phyloP scores from a whole-genome alignment of 1,140 invertebrate genomes.

The Solenopsis fugax region DNA sequence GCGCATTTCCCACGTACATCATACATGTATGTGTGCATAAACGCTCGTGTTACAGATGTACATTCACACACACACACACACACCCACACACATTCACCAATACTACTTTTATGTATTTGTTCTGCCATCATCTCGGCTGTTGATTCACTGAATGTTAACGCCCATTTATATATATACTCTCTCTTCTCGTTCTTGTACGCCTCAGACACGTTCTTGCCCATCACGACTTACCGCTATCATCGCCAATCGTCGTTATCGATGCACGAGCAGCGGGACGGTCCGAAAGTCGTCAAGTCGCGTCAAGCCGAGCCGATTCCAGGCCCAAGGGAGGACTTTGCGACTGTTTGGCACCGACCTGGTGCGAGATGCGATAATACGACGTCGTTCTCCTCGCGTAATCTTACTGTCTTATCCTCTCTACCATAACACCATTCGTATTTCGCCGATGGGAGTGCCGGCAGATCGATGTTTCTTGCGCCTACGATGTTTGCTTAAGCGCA shows the following conservation, averaged over 20 bases:
- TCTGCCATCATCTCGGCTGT: constrained; percentile 59
- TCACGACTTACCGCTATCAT: constrained; percentile 78
- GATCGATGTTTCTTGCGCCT: not conserved
- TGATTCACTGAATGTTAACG: constrained; percentile 74
- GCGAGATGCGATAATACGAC: constrained; percentile 78
- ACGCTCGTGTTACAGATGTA: constrained; percentile 54
- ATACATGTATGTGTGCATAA: constrained; percentile 49
- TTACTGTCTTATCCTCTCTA: constrained; percentile 78
- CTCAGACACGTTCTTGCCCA: constrained; percentile 78
- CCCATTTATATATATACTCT: constrained; percentile 67
- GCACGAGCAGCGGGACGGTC: constrained; percentile 77
- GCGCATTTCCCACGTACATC: not conserved
- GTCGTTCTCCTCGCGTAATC: constrained; percentile 77
- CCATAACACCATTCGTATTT: constrained; percentile 71
- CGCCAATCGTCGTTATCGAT: constrained; percentile 79
- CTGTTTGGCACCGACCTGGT: constrained; percentile 78
- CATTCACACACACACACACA: constrained; percentile 11
- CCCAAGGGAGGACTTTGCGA: constrained; percentile 78
- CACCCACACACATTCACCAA: no score
- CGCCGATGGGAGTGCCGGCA: constrained; percentile 35
- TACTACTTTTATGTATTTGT: constrained; percentile 50
- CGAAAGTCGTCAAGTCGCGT: constrained; percentile 79
- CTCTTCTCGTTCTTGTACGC: constrained; percentile 78
- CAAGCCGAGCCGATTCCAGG: constrained; percentile 73
- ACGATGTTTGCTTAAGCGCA: not conserved